A percentile compares a stretch with the other conserved stretches of the same genome.
Evolutionary conservation across 2,797 vertebrate genomes (phyloP).

Genomic region (Mormyrops attenuatus): DNA sequence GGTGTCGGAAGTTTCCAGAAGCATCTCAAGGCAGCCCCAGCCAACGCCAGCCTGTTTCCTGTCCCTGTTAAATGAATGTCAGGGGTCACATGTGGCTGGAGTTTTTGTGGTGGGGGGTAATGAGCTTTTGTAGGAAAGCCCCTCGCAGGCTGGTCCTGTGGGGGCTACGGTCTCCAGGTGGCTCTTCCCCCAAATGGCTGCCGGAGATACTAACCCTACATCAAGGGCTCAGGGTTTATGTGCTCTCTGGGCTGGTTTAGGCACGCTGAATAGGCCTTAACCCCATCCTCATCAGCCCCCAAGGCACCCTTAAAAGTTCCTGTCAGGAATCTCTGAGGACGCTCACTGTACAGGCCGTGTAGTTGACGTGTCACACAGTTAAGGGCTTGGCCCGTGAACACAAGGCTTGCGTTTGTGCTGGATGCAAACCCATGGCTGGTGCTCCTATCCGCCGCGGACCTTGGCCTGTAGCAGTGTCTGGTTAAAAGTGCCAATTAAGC

Average conservation of each 20-base stretch:
- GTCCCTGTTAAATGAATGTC: conserved; percentile 11
- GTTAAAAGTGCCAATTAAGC: neutral
- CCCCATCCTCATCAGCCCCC: neutral
- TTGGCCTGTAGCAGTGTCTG: neutral
- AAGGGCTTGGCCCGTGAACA: neutral
- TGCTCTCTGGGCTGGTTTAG: neutral
- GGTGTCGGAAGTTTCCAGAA: neutral
- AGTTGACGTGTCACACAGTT: neutral
- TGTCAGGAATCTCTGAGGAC: neutral
- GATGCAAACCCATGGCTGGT: neutral
- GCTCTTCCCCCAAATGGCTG: neutral
- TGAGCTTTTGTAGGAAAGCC: neutral
- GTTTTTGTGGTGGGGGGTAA: neutral
- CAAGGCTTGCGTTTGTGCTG: neutral
- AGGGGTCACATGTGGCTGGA: neutral
- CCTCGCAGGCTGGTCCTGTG: neutral
- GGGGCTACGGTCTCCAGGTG: neutral
- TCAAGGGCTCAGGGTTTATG: neutral
- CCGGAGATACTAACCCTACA: neutral
- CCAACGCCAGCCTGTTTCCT: conserved; percentile 30
- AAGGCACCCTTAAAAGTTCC: neutral
- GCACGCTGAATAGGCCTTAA: neutral
- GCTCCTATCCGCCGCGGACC: neutral
- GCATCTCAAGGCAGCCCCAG: neutral
- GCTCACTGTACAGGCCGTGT: neutral